Evolutionary conservation across 2,113 vertebrate genomes (phyloP).

Genomic region (Vulpes ferrilata): DNA sequence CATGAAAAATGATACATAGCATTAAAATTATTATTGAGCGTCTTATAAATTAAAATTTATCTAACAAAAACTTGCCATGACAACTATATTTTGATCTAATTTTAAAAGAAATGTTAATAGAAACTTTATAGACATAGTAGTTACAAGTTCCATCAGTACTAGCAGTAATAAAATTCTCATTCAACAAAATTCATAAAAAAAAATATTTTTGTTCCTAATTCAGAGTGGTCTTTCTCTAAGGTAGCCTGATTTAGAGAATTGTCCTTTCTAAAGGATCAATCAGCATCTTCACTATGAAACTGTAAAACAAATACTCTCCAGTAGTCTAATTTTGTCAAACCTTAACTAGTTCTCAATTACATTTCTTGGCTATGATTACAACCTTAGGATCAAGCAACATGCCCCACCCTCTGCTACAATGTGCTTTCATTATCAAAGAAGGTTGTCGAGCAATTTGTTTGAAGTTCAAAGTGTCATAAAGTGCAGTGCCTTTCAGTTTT

Average conservation of each 20-base stretch:
- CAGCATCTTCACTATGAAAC: neutral
- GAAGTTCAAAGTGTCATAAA: neutral
- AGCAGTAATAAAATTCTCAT: neutral
- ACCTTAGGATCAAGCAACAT: neutral
- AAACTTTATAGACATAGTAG: neutral
- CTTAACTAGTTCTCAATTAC: neutral
- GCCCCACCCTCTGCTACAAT: neutral
- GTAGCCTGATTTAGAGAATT: neutral
- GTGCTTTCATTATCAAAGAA: neutral
- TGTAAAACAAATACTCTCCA: neutral
- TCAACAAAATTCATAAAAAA: neutral
- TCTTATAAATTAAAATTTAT: neutral
- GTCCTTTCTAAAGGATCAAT: neutral
- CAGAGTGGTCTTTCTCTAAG: neutral
- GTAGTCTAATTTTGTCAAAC: neutral
- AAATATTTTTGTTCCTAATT: neutral
- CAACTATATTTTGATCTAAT: neutral
- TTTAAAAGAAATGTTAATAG: neutral
- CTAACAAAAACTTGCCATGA: neutral
- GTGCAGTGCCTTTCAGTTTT: neutral
- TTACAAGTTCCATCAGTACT: neutral
- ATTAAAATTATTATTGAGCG: slow-evolving; percentile 18
- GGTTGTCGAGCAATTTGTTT: neutral
- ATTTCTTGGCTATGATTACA: neutral
- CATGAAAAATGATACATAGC: neutral